Evolutionary conservation across 2,113 vertebrate species (phyloP).

Genomic region (Isurus oxyrinchus): DNA sequence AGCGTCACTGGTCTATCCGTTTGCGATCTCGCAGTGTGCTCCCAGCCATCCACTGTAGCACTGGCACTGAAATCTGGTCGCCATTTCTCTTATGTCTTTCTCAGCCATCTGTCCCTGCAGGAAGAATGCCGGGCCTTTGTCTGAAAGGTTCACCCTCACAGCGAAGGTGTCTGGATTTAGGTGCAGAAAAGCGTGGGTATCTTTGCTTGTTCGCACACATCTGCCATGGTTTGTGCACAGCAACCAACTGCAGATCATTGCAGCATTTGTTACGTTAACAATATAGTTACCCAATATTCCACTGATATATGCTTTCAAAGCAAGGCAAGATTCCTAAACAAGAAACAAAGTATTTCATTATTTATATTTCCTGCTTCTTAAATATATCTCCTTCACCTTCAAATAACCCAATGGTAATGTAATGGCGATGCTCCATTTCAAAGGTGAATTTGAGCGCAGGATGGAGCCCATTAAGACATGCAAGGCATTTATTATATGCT

Average conservation of each 20-base stretch:
- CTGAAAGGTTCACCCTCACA: constrained; percentile 48
- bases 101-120: constrained; percentile 50
- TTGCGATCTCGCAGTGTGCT: constrained; percentile 47
- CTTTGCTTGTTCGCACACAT: constrained; percentile 59
- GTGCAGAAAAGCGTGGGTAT: constrained; percentile 63
- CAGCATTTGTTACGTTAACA: constrained; percentile 73
- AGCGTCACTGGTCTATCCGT: neutral
- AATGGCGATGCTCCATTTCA: too few species aligned
- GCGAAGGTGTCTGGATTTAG: constrained; percentile 62
- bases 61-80: constrained; percentile 69
- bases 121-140: constrained; percentile 49
- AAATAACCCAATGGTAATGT: neutral
- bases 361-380: neutral
- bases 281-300: constrained; percentile 73
- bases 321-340: constrained; percentile 67
- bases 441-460: too few species aligned
- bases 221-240: constrained; percentile 73
- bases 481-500: too few species aligned
- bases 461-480: too few species aligned
- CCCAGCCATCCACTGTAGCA: constrained; percentile 76
- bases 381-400: neutral
- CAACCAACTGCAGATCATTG: constrained; percentile 67
- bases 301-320: constrained; percentile 70
- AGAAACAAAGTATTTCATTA: neutral
- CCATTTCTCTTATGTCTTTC: constrained; percentile 44